These are phyloP conservation scores for Paratrypauchen microcephalus DNA, from an alignment of 2,797 vertebrate species.

Conservation along the genomic window DNA sequence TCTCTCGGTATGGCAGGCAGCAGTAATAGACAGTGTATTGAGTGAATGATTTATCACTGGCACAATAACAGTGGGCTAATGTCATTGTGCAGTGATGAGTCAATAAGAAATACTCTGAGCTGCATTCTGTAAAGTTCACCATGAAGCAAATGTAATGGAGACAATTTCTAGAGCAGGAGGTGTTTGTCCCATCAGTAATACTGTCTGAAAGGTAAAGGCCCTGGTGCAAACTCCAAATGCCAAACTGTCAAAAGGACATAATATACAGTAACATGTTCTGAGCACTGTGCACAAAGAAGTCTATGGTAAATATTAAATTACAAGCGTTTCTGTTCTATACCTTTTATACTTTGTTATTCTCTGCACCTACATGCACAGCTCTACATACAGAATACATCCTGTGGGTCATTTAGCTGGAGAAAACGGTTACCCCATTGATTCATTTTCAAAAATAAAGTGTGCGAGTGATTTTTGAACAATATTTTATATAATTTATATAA, in stretches of 20 bases:
- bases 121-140: conserved; percentile 54
- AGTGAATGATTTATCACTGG: conserved; percentile 41
- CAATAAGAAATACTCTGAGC: conserved; percentile 31
- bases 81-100: conserved; percentile 44
- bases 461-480: conserved; percentile 42
- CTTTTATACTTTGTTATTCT: background rate
- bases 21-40: conserved; percentile 21
- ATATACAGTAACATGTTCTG: conserved; percentile 4
- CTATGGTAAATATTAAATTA: conserved; percentile 8
- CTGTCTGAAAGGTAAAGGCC: conserved; percentile 21
- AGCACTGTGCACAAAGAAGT: conserved; percentile 1
- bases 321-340: conserved; percentile 1
- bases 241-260: conserved; percentile 25
- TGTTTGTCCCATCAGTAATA: conserved; percentile 30
- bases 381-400: conserved; percentile 61
- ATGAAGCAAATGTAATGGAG: conserved; percentile 36
- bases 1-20: background rate
- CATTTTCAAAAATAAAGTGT: conserved; percentile 60
- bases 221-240: conserved; percentile 33
- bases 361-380: conserved; percentile 35
- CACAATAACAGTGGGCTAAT: conserved; percentile 37
- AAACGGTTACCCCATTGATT: conserved; percentile 63
- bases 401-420: no score
- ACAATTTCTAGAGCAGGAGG: conserved; percentile 24
- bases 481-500: conserved; percentile 16